Base-by-base conservation (phyloP, 2,888 invertebrate genomes). In the Drosophila neotestacea region DNA sequence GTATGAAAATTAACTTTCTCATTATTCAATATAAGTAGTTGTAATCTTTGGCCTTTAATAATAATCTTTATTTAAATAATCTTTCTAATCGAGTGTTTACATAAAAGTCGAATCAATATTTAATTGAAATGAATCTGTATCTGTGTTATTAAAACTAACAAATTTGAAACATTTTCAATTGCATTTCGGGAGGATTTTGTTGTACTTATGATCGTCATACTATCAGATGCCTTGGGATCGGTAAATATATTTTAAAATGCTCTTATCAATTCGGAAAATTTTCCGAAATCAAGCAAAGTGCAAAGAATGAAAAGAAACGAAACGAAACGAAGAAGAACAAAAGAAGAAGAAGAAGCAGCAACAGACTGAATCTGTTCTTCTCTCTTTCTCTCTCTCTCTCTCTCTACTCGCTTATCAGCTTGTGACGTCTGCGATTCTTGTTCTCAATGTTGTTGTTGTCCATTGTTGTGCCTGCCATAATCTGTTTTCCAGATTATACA, bases 191-290 rank as follows among this genome's bases (percentile, higher is more conserved):
- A 36, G 10, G 7, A 50, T 22, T 28, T 9, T 38, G 28, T 51
- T 13, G 13, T 30, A 22, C 22, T 22, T 22, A 22, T 22, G 30
- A 6, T 32, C 32, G 32, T 9, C 32, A 2, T 44, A n/a, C 10
- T 27, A 44, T 56, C 36, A 13, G 44, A 55, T 44, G 27, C 16
- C 34, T 55, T 44, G 34, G 22, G 13, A 58, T 58, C 46, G 27
- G 13, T 36, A 36, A 22, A 36, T 34, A n/a, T 34, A 47, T 58
- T 47, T 38, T 4, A 38, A 38, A 38, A 27, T 38, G 27, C n/a
- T 39, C 55, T 77, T 75, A 77, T 75, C 75, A 75, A 60, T 68
- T 75, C 36, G 55, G 54, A 66, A 66, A 76, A 65, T 76, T 77
- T 67, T 75, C 71, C 60, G 54, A 75, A 79, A 75, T 61, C 56